Conservation (phyloP, 2,113 vertebrate species). For the Cisticola juncidis region DNA sequence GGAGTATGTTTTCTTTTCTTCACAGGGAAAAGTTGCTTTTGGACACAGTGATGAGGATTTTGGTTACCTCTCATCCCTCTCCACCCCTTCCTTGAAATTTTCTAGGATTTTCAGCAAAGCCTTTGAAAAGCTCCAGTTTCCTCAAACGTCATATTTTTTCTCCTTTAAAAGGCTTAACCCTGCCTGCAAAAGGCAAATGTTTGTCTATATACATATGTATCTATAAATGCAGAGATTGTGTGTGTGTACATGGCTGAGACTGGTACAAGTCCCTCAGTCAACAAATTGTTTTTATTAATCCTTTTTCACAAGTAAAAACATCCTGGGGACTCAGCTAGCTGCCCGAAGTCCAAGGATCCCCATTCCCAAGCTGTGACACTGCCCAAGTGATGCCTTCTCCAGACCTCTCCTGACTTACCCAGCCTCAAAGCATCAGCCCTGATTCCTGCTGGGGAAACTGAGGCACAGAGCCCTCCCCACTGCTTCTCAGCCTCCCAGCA, state of each 20-base stretch:
- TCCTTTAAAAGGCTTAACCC: neutral
- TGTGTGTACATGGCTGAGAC: accelerated
- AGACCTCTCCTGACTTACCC: neutral
- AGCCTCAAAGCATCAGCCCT: neutral
- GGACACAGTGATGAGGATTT: neutral
- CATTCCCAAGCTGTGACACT: accelerated
- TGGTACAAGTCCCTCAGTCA: accelerated
- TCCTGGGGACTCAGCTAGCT: accelerated
- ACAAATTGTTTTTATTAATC: neutral
- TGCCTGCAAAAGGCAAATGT: neutral
- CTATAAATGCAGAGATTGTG: neutral
- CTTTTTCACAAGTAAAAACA: neutral
- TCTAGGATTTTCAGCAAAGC: neutral
- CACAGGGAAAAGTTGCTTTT: neutral
- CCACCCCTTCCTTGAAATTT: neutral
- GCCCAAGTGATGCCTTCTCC: neutral
- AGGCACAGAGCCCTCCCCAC: neutral
- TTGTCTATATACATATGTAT: too few species aligned
- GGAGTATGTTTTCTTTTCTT: neutral
- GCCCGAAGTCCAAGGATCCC: neutral
- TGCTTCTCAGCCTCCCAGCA: neutral
- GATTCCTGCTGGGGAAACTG: neutral
- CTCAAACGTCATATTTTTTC: neutral
- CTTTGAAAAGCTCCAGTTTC: neutral
- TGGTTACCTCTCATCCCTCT: neutral